Evolutionary conservation across 2,888 invertebrate species (phyloP).

Genomic region (Pocota personata): DNA sequence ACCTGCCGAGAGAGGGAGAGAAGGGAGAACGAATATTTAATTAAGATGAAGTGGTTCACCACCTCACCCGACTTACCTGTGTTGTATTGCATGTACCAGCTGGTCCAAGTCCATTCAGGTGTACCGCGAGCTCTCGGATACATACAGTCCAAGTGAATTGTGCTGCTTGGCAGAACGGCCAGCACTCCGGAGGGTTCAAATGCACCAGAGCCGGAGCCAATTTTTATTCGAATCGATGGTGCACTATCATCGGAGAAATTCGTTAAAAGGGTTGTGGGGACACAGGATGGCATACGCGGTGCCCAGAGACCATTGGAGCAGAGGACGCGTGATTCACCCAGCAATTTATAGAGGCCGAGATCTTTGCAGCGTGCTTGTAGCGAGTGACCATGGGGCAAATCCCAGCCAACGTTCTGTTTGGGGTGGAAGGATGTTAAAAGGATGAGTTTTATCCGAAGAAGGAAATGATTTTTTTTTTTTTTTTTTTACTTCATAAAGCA

Average conservation of each 20-base stretch:
- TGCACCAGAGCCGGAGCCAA: slow-evolving; percentile 91
- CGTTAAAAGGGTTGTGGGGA: slow-evolving; percentile 92
- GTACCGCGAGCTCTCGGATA: slow-evolving; percentile 89
- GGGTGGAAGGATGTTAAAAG: slow-evolving; percentile 36
- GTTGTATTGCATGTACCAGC: slow-evolving; percentile 89
- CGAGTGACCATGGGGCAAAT: slow-evolving; percentile 90
- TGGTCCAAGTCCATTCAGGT: slow-evolving; percentile 95
- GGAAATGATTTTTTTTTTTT: not conserved
- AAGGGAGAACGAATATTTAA: slow-evolving; percentile 40
- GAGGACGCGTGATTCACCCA: slow-evolving; percentile 89
- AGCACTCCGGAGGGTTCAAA: slow-evolving; percentile 91
- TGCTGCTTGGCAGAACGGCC: slow-evolving; percentile 90
- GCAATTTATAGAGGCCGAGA: slow-evolving; percentile 92
- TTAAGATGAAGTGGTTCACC: slow-evolving; percentile 67
- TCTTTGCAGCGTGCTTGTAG: slow-evolving; percentile 91
- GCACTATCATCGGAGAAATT: slow-evolving; percentile 94
- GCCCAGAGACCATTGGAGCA: slow-evolving; percentile 94
- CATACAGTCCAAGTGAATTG: slow-evolving; percentile 92
- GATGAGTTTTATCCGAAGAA: slow-evolving; percentile 35
- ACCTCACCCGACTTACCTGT: slow-evolving; percentile 85
- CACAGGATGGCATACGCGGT: slow-evolving; percentile 90
- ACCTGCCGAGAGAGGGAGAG: slow-evolving; percentile 76
- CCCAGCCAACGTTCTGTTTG: slow-evolving; percentile 85
- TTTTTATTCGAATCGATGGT: slow-evolving; percentile 90
- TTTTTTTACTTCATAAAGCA: not conserved